phyloP scores from a whole-genome alignment of 2,888 invertebrate genomes.

The Boloria euphrosyne region DNA sequence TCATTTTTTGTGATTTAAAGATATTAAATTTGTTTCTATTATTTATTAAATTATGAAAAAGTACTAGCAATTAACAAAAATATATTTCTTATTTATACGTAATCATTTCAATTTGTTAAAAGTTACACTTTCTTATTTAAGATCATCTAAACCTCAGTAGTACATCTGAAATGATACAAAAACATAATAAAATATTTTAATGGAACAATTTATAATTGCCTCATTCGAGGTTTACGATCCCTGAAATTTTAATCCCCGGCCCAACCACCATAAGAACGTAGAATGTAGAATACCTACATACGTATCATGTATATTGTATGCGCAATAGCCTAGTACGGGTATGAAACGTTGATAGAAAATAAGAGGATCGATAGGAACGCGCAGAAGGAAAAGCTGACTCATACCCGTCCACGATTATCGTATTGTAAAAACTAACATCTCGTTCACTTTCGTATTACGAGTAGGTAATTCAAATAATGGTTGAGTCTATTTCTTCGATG shows the following conservation, averaged over 20 bases:
- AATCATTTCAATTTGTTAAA: too few species aligned
- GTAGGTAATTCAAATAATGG: background rate
- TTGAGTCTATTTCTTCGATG: too few species aligned
- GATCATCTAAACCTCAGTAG: too few species aligned
- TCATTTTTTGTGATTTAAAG: too few species aligned
- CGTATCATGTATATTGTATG: slow-evolving; percentile 23
- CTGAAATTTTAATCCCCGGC: background rate
- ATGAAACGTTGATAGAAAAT: slow-evolving; percentile 25
- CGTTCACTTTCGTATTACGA: background rate
- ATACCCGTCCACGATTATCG: slow-evolving; percentile 12
- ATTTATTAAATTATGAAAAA: too few species aligned
- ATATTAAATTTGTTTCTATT: too few species aligned
- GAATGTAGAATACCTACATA: slow-evolving; percentile 1
- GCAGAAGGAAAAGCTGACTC: slow-evolving; percentile 30
- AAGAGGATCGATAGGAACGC: slow-evolving; percentile 32
- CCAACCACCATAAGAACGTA: slow-evolving; percentile 12
- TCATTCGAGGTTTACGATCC: background rate
- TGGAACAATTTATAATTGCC: too few species aligned
- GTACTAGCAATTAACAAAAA: too few species aligned
- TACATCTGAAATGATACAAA: too few species aligned
- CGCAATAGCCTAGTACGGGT: slow-evolving; percentile 19
- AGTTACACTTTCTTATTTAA: too few species aligned
- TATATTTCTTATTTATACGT: too few species aligned
- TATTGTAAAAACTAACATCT: slow-evolving; percentile 9
- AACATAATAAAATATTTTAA: too few species aligned